Evolutionary conservation across 1,140 invertebrate species (phyloP), one percentile per base, ranked within the genome.

Genomic region (Zaprionus africanus): DNA sequence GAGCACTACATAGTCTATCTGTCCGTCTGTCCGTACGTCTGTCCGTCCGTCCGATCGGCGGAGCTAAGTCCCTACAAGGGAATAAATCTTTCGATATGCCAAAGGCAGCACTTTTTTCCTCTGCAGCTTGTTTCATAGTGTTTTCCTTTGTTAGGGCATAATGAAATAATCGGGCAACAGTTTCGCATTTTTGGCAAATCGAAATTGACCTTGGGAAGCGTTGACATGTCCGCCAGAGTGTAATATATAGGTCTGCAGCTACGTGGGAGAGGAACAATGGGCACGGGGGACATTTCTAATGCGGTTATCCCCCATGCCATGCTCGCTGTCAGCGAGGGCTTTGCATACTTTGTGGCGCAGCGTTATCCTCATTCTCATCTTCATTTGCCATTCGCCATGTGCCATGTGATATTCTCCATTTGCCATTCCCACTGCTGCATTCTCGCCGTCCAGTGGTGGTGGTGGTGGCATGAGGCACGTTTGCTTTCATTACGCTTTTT

Each of bases 381-480:
- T 62, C 38, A 53, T 65, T 58, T 46, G n/a, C 41, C 41, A 46
- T 34, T 34, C 31, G 31, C 31, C 31, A 34, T 34, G 31, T 34
- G 31, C 31, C 31, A 34, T 11, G 31, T 34, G 31, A 9, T 34
- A 34, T 34, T 34, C 34, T 22, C 59, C 70, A 56, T 64, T 56
- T 76, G 22, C 26, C 60, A 62, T 46, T 62, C 60, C 19, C 36
- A 17, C 28, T 28, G 9, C 54, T 5, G n/a, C 54, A 54, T 26
- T 13, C 7, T 24, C 7, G 19, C 24, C 4, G 31, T 11, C 31
- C 9, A 11, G 7, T 34, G 4, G 31, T 56, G 22, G 26, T 53
- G 22, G 56, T 43, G 41, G 31, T 51, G 22, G 62, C 75, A 70
- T 81, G 70, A 78, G 78, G 77, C 82, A 78, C 82, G 78, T 86